Conservation (phyloP, 1,140 invertebrate genomes). For the Halesus radiatus region DNA sequence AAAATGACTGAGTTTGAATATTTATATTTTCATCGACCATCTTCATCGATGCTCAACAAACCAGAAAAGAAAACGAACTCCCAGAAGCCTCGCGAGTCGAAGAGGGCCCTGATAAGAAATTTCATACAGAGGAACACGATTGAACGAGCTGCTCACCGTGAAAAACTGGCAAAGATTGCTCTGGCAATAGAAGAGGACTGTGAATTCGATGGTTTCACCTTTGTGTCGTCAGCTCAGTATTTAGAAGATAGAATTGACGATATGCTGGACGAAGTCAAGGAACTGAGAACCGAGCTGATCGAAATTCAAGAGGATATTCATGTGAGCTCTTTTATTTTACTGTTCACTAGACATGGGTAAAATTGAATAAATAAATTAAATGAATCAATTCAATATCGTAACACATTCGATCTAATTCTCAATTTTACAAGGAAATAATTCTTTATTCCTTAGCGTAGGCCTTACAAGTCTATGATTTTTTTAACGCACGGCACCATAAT, state of each 20-base stretch:
- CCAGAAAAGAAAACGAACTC: not conserved
- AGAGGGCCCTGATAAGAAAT: constrained; percentile 46
- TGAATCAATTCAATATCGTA: too few species aligned
- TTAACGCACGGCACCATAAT: too few species aligned
- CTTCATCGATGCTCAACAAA: constrained; percentile 46
- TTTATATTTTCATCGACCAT: constrained; percentile 44
- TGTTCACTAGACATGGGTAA: not conserved
- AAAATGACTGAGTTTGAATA: constrained; percentile 49
- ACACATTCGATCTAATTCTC: too few species aligned
- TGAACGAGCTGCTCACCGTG: constrained; percentile 60
- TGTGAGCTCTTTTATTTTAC: constrained; percentile 58
- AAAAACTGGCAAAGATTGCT: constrained; percentile 65
- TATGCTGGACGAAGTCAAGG: constrained; percentile 66
- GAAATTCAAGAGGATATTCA: constrained; percentile 69
- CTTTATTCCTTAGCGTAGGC: too few species aligned
- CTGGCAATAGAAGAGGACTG: constrained; percentile 66
- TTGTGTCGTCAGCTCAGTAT: constrained; percentile 62
- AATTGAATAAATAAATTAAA: too few species aligned
- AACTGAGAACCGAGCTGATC: constrained; percentile 65
- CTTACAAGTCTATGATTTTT: too few species aligned
- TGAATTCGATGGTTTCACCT: constrained; percentile 55
- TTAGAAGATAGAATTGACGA: constrained; percentile 60
- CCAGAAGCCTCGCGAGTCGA: constrained; percentile 39
- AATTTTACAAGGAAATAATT: too few species aligned
- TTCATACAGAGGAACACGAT: constrained; percentile 55